Percentiles rank a stretch among this genome's conserved stretches.
Evolutionary conservation across 1,140 invertebrate genomes (phyloP).

Genomic region (Rhopalosiphum maidis): DNA sequence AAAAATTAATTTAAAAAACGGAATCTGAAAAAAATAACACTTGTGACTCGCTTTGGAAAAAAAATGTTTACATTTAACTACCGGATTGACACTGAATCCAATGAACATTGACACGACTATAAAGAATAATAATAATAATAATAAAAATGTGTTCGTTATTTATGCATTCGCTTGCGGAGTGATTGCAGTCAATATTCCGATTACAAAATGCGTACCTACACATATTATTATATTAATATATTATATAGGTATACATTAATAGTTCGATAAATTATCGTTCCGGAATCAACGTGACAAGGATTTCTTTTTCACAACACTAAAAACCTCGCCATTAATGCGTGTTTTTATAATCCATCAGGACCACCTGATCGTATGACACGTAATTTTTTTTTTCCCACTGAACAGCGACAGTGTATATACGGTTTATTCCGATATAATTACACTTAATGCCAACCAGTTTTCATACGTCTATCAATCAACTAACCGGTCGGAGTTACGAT

Average conservation of each 20-base stretch:
- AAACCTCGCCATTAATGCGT: slow-evolving; percentile 7
- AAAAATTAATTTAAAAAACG: neutral
- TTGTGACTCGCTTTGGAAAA: neutral
- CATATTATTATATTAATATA: neutral
- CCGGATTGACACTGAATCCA: neutral
- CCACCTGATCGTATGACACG: slow-evolving; percentile 28
- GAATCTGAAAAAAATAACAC: neutral
- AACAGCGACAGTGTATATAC: neutral
- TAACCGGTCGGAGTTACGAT: neutral
- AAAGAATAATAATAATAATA: neutral
- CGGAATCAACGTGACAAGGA: slow-evolving; percentile 21
- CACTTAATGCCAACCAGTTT: slow-evolving; percentile 25
- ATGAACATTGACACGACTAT: neutral
- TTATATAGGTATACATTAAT: neutral
- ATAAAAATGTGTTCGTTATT: neutral
- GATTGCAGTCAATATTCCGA: neutral
- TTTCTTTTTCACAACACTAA: slow-evolving; percentile 30
- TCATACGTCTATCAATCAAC: slow-evolving; percentile 28
- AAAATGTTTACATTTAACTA: neutral
- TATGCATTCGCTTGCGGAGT: neutral
- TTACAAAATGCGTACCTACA: neutral
- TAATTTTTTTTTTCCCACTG: slow-evolving; percentile 24
- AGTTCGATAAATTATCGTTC: slow-evolving; percentile 23
- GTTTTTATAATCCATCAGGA: slow-evolving; percentile 2
- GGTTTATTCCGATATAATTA: neutral